A percentile compares a stretch with the other conserved stretches of the same genome.
Conservation (phyloP, 2,113 vertebrate species). For the Telmatochromis brachygnathus region DNA sequence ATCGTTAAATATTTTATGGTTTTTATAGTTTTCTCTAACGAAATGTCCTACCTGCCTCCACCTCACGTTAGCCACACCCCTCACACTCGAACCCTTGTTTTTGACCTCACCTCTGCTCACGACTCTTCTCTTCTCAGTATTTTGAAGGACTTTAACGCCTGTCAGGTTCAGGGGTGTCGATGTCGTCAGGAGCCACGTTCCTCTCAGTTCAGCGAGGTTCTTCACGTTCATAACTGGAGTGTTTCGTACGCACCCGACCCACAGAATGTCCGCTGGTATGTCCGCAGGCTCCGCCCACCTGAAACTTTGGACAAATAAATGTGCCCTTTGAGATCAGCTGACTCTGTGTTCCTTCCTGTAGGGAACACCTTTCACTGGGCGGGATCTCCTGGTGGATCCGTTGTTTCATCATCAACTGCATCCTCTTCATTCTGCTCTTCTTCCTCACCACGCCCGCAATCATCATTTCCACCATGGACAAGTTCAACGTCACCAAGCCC, state of each 20-base stretch:
- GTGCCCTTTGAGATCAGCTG: neutral
- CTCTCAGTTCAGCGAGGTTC: constrained; percentile 86
- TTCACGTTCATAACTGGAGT: constrained; percentile 87
- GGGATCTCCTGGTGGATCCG: constrained; percentile 96
- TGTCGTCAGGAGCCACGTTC: constrained; percentile 82
- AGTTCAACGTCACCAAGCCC: constrained; percentile 97
- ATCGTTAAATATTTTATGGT: neutral
- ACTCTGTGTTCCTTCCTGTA: constrained; percentile 23
- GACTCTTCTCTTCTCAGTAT: constrained; percentile 71
- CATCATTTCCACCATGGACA: constrained; percentile 99
- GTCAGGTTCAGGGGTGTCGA: constrained; percentile 88
- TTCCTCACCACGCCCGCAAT: constrained; percentile 98
- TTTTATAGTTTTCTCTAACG: neutral
- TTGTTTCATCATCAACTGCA: constrained; percentile 92
- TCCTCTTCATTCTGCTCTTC: constrained; percentile 95
- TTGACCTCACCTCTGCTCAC: too few relatives aligned
- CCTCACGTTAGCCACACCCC: neutral
- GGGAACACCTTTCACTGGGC: constrained; percentile 91
- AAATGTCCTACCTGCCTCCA: neutral
- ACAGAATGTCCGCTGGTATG: constrained; percentile 95
- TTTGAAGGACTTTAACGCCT: constrained; percentile 94
- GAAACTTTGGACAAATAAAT: neutral
- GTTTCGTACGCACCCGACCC: constrained; percentile 94
- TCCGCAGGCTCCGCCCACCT: neutral
- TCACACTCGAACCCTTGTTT: neutral